Evolutionary conservation across 2,888 invertebrate genomes (phyloP), one percentile per base, ranked within the genome.

Genomic region (Brachycybe producta): DNA sequence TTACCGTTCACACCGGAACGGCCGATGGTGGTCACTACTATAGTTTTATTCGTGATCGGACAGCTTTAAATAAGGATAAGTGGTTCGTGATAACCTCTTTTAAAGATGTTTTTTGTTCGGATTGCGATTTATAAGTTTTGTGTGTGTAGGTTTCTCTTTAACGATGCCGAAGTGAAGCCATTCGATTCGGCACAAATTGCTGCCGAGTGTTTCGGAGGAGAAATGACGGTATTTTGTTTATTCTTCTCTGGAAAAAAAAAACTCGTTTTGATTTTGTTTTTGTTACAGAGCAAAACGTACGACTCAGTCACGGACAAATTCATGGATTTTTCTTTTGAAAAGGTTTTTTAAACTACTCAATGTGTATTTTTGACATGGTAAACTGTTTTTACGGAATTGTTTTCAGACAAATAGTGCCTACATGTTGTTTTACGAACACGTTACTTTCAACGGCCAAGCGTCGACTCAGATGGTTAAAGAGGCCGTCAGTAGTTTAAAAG

Each of bases 1-100:
- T 94, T 11, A 94, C 94, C 0, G 94, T 94, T 0, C 94, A 94
- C 70, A 94, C 94, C 15, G 94, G 94, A n/a, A 94, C 91, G 0
- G 94, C 94, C 1, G 94, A 94, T 67, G 92, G 92, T 48, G 94
- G 94, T 0, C 94, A 94, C 68, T 94, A 94, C 68, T 92, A 92
- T 69, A 68, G 69, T 84, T 94, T 94, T 67, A 94, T 94, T 55
- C 78, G 90, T 57, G 92, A 92, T 69, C 75, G 90, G 32, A 78
- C 79, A 52, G 70, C 71, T 1, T 67, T 71, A 1, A 76, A 73
- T 43, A 79, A 82, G 61, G 91, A 92, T 69, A 86, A 90, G 59
- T 92, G 91, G 92, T 65, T 49, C 57, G 56, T 58, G n/a, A 17
- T 19, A 32, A 23, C 23, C 27, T 13, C 2, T 32, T 42, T 15